Evolutionary conservation across 2,888 invertebrate genomes (phyloP).

Genomic region (Drosophila prostipennis): DNA sequence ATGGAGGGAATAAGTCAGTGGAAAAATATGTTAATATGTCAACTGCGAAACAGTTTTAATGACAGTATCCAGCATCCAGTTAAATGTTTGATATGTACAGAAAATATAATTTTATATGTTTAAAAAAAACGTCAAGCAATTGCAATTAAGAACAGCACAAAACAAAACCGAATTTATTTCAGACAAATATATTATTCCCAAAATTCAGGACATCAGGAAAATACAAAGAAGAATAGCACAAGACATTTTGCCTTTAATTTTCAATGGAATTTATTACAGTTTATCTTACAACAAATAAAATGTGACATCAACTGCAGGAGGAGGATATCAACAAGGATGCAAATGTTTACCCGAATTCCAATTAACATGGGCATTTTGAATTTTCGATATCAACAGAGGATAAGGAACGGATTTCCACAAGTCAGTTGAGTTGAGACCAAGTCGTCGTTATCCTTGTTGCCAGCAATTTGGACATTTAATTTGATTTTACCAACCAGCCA

Average conservation of each 20-base stretch:
- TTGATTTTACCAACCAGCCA: constrained; percentile 31
- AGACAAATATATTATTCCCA: neutral
- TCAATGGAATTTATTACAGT: constrained; percentile 51
- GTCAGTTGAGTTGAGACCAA: neutral
- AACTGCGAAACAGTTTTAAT: constrained; percentile 6
- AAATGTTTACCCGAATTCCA: constrained; percentile 46
- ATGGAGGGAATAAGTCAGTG: constrained; percentile 1
- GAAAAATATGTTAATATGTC: constrained; percentile 21
- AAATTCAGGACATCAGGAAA: neutral
- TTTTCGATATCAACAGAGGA: constrained; percentile 32
- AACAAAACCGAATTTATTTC: neutral
- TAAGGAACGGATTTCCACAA: constrained; percentile 17
- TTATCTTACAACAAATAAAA: constrained; percentile 1
- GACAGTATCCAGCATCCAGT: neutral
- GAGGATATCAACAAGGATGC: constrained; percentile 16
- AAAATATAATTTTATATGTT: neutral
- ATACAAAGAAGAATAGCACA: neutral
- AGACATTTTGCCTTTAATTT: constrained; percentile 52
- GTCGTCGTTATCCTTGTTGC: constrained; percentile 5
- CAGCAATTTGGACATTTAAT: constrained; percentile 44
- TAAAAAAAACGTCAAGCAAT: too few relatives aligned
- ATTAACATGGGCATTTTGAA: constrained; percentile 52
- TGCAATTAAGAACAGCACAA: too few relatives aligned
- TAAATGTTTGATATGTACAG: neutral
- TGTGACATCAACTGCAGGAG: constrained; percentile 1